Percentiles rank a stretch among this genome's conserved stretches.
Evolutionary conservation across 2,113 vertebrate genomes (phyloP).

Genomic region (Irena cyanogastra): DNA sequence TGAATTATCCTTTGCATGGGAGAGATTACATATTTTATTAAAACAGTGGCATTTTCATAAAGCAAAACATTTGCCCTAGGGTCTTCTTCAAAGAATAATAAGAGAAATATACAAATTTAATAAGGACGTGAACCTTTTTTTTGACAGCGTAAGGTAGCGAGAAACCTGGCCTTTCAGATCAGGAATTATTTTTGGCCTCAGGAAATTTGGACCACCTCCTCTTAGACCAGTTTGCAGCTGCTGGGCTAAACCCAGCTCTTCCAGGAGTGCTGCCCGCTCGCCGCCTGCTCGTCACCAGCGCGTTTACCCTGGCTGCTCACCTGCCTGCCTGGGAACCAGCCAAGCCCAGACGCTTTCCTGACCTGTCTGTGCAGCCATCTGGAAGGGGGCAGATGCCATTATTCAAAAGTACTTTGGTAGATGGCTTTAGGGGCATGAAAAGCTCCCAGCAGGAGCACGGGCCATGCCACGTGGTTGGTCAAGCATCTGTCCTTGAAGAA

Average conservation of each 20-base stretch:
- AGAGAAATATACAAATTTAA: neutral
- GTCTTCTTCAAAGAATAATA: constrained; percentile 2
- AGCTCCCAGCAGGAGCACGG: neutral
- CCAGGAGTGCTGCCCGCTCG: neutral
- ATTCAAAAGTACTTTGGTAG: neutral
- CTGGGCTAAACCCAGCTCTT: neutral
- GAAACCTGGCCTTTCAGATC: neutral
- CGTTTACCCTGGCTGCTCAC: neutral
- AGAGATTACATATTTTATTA: neutral
- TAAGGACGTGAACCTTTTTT: neutral
- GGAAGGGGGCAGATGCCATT: neutral
- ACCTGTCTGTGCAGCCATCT: constrained; percentile 11
- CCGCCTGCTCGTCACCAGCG: neutral
- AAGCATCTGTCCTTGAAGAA: constrained; percentile 10
- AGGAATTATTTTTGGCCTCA: neutral
- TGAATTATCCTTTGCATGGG: neutral
- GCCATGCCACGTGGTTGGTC: neutral
- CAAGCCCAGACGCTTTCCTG: neutral
- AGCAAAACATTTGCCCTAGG: neutral
- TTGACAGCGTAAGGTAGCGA: neutral
- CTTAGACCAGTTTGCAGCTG: neutral
- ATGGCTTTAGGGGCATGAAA: neutral
- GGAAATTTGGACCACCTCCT: neutral
- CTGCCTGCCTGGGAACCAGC: neutral
- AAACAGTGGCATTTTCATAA: neutral